Conservation (phyloP, 2,113 vertebrate genomes). For the Tyto alba region DNA sequence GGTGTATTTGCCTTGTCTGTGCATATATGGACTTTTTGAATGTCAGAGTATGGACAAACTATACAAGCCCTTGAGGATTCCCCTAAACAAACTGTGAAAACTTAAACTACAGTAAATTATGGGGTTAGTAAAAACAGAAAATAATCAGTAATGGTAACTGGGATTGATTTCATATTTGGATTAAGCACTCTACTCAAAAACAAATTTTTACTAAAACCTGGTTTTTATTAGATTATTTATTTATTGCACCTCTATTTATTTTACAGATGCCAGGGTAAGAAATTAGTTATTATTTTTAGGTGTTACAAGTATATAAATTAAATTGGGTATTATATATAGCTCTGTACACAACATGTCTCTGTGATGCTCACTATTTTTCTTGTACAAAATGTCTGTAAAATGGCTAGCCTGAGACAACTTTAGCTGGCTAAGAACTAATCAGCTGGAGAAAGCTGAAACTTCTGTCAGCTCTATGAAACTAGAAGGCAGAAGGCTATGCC, state of each 20-base stretch:
- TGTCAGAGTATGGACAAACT: background rate
- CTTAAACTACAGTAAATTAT: background rate
- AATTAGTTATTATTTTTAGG: background rate
- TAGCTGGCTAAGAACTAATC: background rate
- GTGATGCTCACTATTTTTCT: background rate
- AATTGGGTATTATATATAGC: background rate
- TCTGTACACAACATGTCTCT: background rate
- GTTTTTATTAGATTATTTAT: background rate
- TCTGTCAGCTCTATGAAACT: background rate
- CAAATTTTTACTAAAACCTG: background rate
- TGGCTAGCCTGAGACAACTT: background rate
- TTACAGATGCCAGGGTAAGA: background rate
- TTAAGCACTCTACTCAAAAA: background rate
- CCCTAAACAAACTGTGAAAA: background rate
- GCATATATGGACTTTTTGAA: background rate
- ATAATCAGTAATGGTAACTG: background rate
- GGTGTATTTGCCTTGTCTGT: background rate
- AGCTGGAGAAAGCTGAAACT: conserved; percentile 3
- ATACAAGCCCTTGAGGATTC: background rate
- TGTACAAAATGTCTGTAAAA: background rate
- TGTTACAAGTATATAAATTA: background rate
- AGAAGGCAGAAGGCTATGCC: background rate
- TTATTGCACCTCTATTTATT: background rate
- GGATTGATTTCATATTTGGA: background rate
- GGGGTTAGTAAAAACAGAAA: background rate